These are phyloP conservation scores for Macrotis lagotis DNA, from an alignment of 2,113 vertebrate genomes.

Conservation along the genomic window DNA sequence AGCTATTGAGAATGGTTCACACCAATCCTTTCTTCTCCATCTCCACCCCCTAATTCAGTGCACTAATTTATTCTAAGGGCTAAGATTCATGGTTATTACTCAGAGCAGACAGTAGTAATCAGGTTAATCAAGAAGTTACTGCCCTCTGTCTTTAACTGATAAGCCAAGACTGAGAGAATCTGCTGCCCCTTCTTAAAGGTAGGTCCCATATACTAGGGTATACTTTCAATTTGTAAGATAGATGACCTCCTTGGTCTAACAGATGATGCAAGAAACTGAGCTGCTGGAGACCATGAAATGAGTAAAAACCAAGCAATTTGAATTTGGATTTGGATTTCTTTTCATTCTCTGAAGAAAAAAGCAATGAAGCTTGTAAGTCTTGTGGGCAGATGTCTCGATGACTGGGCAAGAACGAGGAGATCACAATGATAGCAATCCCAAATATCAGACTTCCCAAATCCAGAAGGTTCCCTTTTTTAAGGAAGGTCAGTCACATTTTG, in stretches of 20 bases:
- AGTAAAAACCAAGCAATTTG: constrained; percentile 55
- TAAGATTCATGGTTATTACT: background rate
- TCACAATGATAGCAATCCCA: constrained; percentile 62
- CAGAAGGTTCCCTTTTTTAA: constrained; percentile 41
- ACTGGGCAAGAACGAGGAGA: constrained; percentile 73
- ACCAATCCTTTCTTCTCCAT: background rate
- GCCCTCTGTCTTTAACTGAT: background rate
- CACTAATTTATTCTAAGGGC: background rate
- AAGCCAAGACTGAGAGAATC: background rate
- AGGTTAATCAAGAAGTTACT: background rate
- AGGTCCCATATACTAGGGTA: background rate
- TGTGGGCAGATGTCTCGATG: constrained; percentile 72
- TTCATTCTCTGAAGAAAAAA: constrained; percentile 59
- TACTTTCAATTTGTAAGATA: background rate
- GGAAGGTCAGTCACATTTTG: constrained; percentile 27
- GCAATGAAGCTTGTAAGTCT: constrained; percentile 57
- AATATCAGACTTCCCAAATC: constrained; percentile 55
- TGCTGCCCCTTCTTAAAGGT: background rate
- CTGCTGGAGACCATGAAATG: constrained; percentile 46
- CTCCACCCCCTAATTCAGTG: background rate
- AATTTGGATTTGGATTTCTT: constrained; percentile 68
- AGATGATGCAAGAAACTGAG: background rate
- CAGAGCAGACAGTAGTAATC: background rate
- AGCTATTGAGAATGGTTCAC: background rate
- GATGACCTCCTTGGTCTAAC: background rate